A percentile compares a stretch with the other conserved stretches of the same genome.
phyloP scores from a whole-genome alignment of 2,113 vertebrate species.

The Silurus glanis region DNA sequence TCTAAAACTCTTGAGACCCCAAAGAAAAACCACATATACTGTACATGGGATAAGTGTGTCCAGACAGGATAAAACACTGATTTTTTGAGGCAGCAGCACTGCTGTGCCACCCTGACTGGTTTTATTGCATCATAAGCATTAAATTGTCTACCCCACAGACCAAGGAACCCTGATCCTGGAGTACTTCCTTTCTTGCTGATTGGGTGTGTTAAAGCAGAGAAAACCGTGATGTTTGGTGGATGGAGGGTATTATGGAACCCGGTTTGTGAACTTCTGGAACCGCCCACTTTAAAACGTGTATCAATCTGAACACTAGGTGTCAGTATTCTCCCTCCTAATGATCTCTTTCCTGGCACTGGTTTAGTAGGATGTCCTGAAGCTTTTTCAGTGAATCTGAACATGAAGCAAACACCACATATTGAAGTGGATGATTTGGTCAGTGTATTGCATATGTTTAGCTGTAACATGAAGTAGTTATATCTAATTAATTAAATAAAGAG shows the following conservation, averaged over 20 bases:
- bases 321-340: constrained; percentile 9
- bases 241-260: neutral
- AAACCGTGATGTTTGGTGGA: neutral
- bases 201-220: neutral
- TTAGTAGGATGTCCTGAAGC: neutral
- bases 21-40: neutral
- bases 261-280: neutral
- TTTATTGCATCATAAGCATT: neutral
- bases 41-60: neutral
- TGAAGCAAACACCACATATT: no score
- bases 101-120: neutral
- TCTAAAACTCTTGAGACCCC: neutral
- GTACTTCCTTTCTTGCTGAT: neutral
- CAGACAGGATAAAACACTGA: neutral
- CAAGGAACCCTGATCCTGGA: neutral
- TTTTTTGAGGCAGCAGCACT: neutral
- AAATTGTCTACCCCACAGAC: neutral
- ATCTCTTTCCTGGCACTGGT: neutral
- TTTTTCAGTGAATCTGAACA: neutral
- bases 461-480: neutral
- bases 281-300: neutral
- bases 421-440: no score
- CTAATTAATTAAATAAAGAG: neutral
- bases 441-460: neutral
- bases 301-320: constrained; percentile 12